phyloP scores from a whole-genome alignment of 2,888 invertebrate genomes.

The Eumerus sabulonum region DNA sequence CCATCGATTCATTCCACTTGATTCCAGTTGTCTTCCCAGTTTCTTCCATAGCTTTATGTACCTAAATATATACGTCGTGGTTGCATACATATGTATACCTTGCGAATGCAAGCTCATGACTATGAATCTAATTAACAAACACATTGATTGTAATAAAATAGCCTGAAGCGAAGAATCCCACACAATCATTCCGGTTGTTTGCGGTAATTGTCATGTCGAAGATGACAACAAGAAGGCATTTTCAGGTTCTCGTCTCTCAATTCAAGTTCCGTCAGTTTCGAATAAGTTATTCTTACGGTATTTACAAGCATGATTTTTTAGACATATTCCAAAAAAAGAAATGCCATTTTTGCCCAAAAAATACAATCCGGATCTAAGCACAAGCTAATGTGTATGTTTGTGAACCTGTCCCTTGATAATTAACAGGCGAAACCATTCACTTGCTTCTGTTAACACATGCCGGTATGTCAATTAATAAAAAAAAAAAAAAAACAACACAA shows the following conservation, averaged over 20 bases:
- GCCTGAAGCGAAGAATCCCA: slow-evolving; percentile 2
- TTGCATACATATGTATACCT: slow-evolving; percentile 8
- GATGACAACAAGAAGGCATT: too few relatives aligned
- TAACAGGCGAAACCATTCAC: slow-evolving; percentile 23
- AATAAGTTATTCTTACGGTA: too few relatives aligned
- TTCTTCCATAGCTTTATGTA: too few relatives aligned
- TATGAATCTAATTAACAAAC: slow-evolving; percentile 43
- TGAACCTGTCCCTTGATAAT: slow-evolving; percentile 27
- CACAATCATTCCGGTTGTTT: too few relatives aligned
- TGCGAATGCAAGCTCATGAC: slow-evolving; percentile 19
- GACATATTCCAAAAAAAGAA: too few relatives aligned
- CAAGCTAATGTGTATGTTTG: neutral
- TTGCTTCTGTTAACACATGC: slow-evolving; percentile 9
- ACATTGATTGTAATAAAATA: neutral
- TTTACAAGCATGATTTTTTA: too few relatives aligned
- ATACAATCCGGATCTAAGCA: too few relatives aligned
- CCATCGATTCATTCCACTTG: slow-evolving; percentile 25
- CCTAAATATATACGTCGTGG: slow-evolving; percentile 32
- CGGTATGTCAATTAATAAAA: too few relatives aligned
- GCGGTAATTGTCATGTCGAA: too few relatives aligned
- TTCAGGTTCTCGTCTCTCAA: too few relatives aligned
- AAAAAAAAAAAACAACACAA: too few relatives aligned
- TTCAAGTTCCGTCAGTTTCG: neutral
- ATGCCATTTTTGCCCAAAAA: too few relatives aligned
- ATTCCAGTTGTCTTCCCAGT: neutral